Percentiles rank a stretch among this genome's conserved stretches.
These are phyloP conservation scores for Euplagia quadripunctaria DNA, from an alignment of 2,888 invertebrate genomes.

Conservation along the genomic window DNA sequence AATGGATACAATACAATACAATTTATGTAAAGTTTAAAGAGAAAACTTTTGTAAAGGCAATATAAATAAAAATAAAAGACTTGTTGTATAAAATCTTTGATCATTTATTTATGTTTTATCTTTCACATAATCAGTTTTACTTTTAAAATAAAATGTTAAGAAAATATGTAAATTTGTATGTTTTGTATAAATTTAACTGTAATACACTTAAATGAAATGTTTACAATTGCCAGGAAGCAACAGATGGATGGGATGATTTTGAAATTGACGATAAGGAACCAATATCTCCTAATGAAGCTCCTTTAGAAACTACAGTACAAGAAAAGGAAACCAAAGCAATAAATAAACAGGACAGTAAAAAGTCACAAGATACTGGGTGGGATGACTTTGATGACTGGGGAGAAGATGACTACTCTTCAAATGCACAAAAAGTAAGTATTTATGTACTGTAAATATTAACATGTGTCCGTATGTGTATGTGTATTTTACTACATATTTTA, in stretches of 20 bases:
- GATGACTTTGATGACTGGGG: constrained; percentile 85
- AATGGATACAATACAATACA: too few species aligned
- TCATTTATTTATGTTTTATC: too few species aligned
- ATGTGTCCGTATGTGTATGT: too few species aligned
- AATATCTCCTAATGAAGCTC: constrained; percentile 32
- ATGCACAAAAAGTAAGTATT: constrained; percentile 51
- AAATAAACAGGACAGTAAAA: constrained; percentile 41
- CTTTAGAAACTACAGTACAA: constrained; percentile 22
- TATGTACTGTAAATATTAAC: background rate
- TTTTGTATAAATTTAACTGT: too few species aligned
- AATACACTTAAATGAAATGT: background rate
- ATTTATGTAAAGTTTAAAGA: too few species aligned
- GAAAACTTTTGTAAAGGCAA: too few species aligned
- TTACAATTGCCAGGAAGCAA: constrained; percentile 48
- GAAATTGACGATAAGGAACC: constrained; percentile 73
- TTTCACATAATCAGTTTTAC: too few species aligned
- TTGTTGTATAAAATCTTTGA: too few species aligned
- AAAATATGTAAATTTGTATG: too few species aligned
- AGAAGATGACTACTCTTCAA: constrained; percentile 56
- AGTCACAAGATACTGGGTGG: constrained; percentile 81
- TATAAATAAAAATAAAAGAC: too few species aligned
- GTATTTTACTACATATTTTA: too few species aligned
- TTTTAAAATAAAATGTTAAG: too few species aligned
- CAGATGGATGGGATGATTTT: constrained; percentile 85
- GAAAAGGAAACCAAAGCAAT: constrained; percentile 15